Evolutionary conservation across 2,113 vertebrate species (phyloP), one percentile per base, ranked within the genome.

Genomic region (Synchiropus splendidus): DNA sequence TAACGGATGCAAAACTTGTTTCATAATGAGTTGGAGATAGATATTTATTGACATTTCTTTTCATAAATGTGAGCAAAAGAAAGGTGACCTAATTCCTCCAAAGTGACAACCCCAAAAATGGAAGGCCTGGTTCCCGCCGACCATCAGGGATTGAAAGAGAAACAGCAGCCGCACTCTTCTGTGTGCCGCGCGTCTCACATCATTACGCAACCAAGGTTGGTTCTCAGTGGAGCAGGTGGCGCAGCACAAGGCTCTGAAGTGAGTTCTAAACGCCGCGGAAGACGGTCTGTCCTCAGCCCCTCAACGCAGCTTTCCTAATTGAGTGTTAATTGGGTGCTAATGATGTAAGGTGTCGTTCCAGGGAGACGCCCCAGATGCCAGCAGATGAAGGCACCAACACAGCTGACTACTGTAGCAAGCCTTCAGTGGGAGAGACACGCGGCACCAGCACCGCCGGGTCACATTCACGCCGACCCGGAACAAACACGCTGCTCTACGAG

Each of bases 261-360:
- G 62, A 72, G 60, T 72, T 69, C 40, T 16, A 52, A 64, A 27
- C 70, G 46, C 45, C 67, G 67, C 67, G 34, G 53, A 66, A 78
- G 65, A 77, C 51, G 46, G 48, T 56, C 54, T 45, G 30, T 62
- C 73, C 63, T 64, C 74, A 75, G 72, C 50, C 61, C 60, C 61
- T 61, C 64, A 64, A 79, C 70, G 73, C 46, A 12, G 31, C 41
- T 48, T 58, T 52, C 59, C 74, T 82, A 79, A 82, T 72, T 74
- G 77, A 79, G 67, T 77, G 78, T 75, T 81, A 81, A 84, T 83
- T 81, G 75, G 76, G 72, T 75, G 75, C 77, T 81, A 84, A 84
- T 80, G 71, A 79, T 59, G 72, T 73, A 78, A 75, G 70, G 64
- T 54, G 70, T 68, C 52, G 72, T 72, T 64, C 67, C 66, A 70